phyloP scores from a whole-genome alignment of 2,797 vertebrate species.

The Enteromius anoplus region DNA sequence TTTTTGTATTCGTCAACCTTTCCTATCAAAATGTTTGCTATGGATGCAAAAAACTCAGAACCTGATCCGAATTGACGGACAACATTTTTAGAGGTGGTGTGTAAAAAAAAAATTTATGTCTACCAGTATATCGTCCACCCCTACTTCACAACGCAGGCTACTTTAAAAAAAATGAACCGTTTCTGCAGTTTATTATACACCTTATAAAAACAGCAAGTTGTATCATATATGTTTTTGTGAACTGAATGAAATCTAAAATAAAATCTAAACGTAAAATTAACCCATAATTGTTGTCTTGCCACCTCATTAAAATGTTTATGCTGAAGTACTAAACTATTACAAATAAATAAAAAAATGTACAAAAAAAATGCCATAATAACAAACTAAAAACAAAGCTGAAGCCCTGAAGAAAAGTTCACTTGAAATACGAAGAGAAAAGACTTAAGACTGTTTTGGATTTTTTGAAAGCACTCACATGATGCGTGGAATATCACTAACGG shows the following conservation, averaged over 20 bases:
- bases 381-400: neutral
- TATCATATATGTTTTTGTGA: neutral
- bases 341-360: neutral
- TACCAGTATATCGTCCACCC: neutral
- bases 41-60: too few species aligned
- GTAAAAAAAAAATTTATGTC: neutral
- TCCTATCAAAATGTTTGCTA: too few species aligned
- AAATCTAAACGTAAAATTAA: neutral
- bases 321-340: neutral
- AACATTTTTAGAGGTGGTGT: too few species aligned
- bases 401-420: neutral
- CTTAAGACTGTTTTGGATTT: too few species aligned
- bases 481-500: slow-evolving; percentile 95
- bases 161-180: neutral
- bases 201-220: neutral
- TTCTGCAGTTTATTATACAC: neutral
- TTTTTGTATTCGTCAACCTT: too few species aligned
- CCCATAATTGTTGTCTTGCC: neutral
- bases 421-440: neutral
- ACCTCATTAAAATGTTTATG: neutral
- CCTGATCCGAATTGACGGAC: too few species aligned
- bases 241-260: neutral
- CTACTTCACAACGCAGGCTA: neutral
- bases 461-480: slow-evolving; percentile 87
- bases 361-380: neutral